phyloP scores from a whole-genome alignment of 2,888 invertebrate species.

The Clepsis dumicolana region DNA sequence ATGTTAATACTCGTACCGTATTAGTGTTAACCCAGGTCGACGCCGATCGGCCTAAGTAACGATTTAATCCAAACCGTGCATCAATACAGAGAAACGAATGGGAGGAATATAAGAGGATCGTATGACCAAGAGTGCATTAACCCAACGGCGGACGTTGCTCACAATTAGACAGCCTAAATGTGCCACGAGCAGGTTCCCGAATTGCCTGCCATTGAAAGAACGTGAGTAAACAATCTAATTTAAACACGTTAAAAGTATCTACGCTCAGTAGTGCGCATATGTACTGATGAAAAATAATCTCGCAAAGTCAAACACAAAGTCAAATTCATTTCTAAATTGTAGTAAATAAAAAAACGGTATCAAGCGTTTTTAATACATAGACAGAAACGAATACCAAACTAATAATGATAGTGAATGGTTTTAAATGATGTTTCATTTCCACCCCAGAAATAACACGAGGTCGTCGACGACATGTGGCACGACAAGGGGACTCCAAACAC shows the following conservation, averaged over 20 bases:
- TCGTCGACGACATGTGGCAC: constrained; percentile 57
- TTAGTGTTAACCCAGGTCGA: too few species aligned
- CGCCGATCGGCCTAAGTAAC: too few species aligned
- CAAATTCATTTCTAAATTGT: background rate
- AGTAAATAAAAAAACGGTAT: background rate
- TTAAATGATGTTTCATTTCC: constrained; percentile 48
- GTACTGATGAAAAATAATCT: constrained; percentile 15
- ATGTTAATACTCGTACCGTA: too few species aligned
- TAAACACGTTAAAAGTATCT: constrained; percentile 53
- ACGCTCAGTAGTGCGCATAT: constrained; percentile 14
- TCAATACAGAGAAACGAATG: constrained; percentile 60
- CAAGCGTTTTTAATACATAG: constrained; percentile 10
- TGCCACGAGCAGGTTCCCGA: constrained; percentile 62
- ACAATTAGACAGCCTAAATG: constrained; percentile 69
- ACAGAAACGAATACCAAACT: constrained; percentile 27
- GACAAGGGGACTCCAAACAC: constrained; percentile 52
- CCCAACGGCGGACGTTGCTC: constrained; percentile 64
- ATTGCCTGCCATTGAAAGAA: constrained; percentile 61
- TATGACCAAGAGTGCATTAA: constrained; percentile 72
- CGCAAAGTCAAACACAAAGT: constrained; percentile 15
- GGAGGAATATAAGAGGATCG: constrained; percentile 62
- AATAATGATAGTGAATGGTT: constrained; percentile 44
- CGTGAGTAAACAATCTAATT: constrained; percentile 69
- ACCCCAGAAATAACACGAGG: constrained; percentile 54
- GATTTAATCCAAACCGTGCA: constrained; percentile 43